Base-by-base conservation (phyloP, 2,113 vertebrate species). In the Pollachius pollachius region DNA sequence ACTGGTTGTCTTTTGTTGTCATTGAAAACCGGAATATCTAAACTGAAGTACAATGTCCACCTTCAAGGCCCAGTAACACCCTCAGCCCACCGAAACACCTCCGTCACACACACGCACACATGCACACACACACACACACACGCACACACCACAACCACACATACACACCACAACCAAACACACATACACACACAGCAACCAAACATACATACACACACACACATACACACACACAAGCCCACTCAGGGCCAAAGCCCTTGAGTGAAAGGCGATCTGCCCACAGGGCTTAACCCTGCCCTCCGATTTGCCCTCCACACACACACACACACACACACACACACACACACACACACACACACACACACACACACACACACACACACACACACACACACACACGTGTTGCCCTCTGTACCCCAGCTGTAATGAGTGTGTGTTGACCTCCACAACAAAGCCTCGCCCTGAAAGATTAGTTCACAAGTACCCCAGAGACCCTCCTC, bases 221-320 rank as follows among this genome's bases (percentile, higher is more conserved):
- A 54, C 13, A 52, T 15, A 59, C 58, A 54, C 25, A 79, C 37
- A 23, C 41, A 41, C 13, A 63, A 27, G 16, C 21, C 21, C 21
- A 30, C 30, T 5, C 52, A 54, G 67, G 82, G 65, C 78, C 79
- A 77, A 84, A 85, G 76, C 89, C 86, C 85, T 79, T 76, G 84
- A 85, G 87, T 73, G 90, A 89, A 91, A 91, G 85, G 82, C 30
- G 83, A 91, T 91, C 89, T 86, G 84, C 82, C 86, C 89, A 83
- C 77, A 79, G 79, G 82, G 77, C 73, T 85, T 72, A 64, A 67
- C 74, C 80, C 78, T 88, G 81, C 84, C 85, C 81, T 90, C 83
- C 84, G 83, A 79, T 88, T 83, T 92, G 89, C 83, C 89, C 89
- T 91, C 90, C 82, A 87, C 81, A 86, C 41, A 18, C 62, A n/a